These are phyloP conservation scores for Tychaedon coryphoeus DNA, from an alignment of 2,113 vertebrate species.

Conservation along the genomic window DNA sequence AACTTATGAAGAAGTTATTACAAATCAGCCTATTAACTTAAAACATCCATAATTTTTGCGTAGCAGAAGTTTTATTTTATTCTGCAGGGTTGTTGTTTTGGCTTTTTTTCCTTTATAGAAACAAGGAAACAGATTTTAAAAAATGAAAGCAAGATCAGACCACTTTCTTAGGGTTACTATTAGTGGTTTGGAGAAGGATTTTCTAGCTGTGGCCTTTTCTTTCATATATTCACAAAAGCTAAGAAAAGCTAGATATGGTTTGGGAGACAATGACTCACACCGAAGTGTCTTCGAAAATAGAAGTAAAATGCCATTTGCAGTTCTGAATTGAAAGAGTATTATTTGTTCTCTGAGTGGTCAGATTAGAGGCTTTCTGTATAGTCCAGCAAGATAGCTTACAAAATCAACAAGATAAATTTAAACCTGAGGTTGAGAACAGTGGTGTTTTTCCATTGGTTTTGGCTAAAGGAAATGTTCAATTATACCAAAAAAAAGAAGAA, in stretches of 20 bases:
- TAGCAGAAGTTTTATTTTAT: not conserved
- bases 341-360: not conserved
- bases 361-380: slow-evolving; percentile 48
- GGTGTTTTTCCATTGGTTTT: slow-evolving; percentile 8
- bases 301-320: slow-evolving; percentile 47
- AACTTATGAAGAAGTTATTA: not conserved
- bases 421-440: slow-evolving; percentile 39
- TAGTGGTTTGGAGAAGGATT: slow-evolving; percentile 47
- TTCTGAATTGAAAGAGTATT: slow-evolving; percentile 7
- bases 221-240: slow-evolving; percentile 31
- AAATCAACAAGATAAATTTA: slow-evolving; percentile 59
- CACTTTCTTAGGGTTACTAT: not conserved
- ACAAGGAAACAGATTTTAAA: not conserved
- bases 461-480: slow-evolving; percentile 18
- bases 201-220: slow-evolving; percentile 1
- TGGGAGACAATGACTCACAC: not conserved
- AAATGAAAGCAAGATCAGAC: not conserved
- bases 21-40: not conserved
- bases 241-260: slow-evolving; percentile 51
- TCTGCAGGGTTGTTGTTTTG: not conserved
- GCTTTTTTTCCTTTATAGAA: not conserved
- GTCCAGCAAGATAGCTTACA: slow-evolving; percentile 21
- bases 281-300: slow-evolving; percentile 44
- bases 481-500: not conserved
- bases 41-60: not conserved